Evolutionary conservation across 2,113 vertebrate genomes (phyloP).

Genomic region (Entosphenus tridentatus): DNA sequence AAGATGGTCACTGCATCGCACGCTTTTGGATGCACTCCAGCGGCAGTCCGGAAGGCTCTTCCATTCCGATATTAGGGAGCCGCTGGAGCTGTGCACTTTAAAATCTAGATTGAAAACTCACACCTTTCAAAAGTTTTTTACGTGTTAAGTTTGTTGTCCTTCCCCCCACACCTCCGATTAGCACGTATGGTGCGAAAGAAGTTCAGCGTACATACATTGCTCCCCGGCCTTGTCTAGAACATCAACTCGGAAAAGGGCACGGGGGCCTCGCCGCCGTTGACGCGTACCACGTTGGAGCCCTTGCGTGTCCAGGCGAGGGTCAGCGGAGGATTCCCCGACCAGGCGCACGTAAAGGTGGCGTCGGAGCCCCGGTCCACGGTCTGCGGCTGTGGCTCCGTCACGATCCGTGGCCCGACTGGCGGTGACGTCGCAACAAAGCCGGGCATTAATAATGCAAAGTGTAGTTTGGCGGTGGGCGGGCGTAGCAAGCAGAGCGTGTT

Average conservation of each 20-base stretch:
- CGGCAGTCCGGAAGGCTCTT: too few species aligned
- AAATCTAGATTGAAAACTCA: too few species aligned
- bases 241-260: not conserved
- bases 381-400: slow-evolving; percentile 58
- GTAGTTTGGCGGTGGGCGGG: not conserved
- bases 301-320: slow-evolving; percentile 95
- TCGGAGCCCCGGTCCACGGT: slow-evolving; percentile 67
- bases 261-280: not conserved
- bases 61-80: too few species aligned
- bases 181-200: too few species aligned
- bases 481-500: not conserved
- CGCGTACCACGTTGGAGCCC: slow-evolving; percentile 66
- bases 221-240: slow-evolving; percentile 3
- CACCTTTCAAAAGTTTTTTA: too few species aligned
- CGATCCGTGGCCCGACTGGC: slow-evolving; percentile 60
- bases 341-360: slow-evolving; percentile 67
- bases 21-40: too few species aligned
- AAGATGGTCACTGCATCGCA: too few species aligned
- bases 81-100: too few species aligned
- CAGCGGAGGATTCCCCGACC: slow-evolving; percentile 69
- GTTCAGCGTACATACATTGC: too few species aligned
- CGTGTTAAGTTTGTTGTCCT: too few species aligned
- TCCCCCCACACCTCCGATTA: too few species aligned
- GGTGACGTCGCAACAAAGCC: too few species aligned
- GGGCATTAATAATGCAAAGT: not conserved